Evolutionary conservation across 1,140 invertebrate species (phyloP).

Genomic region (Papilio glaucus): DNA sequence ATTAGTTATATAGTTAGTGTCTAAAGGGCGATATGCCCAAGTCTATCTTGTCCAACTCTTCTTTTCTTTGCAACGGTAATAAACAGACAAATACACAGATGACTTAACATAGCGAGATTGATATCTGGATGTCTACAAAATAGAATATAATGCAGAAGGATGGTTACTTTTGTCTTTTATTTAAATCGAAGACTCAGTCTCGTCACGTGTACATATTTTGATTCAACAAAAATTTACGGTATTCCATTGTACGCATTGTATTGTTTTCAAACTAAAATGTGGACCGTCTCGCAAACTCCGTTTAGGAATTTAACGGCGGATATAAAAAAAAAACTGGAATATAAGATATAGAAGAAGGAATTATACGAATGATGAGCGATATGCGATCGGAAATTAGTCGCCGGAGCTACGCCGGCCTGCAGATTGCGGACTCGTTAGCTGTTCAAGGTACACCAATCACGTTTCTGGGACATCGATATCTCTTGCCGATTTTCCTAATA

Average conservation of each 20-base stretch:
- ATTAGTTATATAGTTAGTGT: too few species aligned
- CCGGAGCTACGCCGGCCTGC: slow-evolving; percentile 55
- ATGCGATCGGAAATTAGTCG: slow-evolving; percentile 73
- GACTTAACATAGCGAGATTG: too few species aligned
- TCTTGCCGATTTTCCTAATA: neutral
- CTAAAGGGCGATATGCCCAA: too few species aligned
- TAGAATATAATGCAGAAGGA: too few species aligned
- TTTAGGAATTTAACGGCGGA: slow-evolving; percentile 13
- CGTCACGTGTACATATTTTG: neutral
- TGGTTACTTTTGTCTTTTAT: too few species aligned
- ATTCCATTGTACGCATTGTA: neutral
- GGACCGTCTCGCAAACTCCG: neutral
- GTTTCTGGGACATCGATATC: slow-evolving; percentile 14
- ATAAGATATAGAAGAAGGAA: slow-evolving; percentile 61
- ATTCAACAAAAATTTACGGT: neutral
- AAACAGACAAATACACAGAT: too few species aligned
- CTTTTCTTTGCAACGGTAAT: too few species aligned
- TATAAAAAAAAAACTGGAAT: slow-evolving; percentile 42
- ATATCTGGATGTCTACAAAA: too few species aligned
- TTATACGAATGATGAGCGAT: slow-evolving; percentile 57
- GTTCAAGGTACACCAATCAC: slow-evolving; percentile 15
- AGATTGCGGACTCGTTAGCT: slow-evolving; percentile 51
- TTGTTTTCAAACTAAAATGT: slow-evolving; percentile 4
- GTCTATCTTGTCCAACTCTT: too few species aligned
- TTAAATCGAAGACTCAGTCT: too few species aligned